Percentiles rank a stretch among this genome's conserved stretches.
Conservation (phyloP, 2,113 vertebrate species). For the Xiphophorus maculatus region DNA sequence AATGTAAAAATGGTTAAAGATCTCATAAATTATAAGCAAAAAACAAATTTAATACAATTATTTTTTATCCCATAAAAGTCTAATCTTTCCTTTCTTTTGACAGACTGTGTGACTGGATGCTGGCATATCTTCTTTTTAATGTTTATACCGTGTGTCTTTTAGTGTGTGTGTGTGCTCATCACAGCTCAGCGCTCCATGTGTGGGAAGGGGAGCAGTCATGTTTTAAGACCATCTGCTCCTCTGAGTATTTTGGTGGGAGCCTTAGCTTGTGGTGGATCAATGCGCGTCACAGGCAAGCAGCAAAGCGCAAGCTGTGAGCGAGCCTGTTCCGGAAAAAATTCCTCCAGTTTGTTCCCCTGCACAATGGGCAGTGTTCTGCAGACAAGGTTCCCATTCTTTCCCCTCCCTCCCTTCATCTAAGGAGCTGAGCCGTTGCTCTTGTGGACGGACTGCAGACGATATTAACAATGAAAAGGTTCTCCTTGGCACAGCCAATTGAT, state of each 20-base stretch:
- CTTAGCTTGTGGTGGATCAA: constrained; percentile 63
- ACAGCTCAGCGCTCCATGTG: constrained; percentile 51
- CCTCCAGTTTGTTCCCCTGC: constrained; percentile 58
- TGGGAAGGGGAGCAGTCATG: constrained; percentile 69
- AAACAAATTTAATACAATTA: background rate
- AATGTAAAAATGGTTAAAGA: background rate
- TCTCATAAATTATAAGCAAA: background rate
- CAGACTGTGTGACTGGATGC: constrained; percentile 58
- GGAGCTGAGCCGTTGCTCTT: constrained; percentile 23
- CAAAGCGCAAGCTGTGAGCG: constrained; percentile 77
- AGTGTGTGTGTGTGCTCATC: constrained; percentile 46
- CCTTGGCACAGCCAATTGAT: constrained; percentile 50
- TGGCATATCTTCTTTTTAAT: constrained; percentile 58
- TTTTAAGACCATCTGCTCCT: constrained; percentile 81
- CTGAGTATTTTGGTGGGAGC: constrained; percentile 74
- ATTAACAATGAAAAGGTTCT: constrained; percentile 64
- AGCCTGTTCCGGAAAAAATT: constrained; percentile 72
- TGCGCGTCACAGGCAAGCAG: constrained; percentile 67
- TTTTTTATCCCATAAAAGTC: constrained; percentile 15
- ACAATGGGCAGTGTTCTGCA: constrained; percentile 69
- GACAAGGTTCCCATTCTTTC: constrained; percentile 64
- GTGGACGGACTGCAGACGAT: constrained; percentile 40
- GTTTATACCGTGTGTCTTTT: constrained; percentile 41
- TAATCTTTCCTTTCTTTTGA: constrained; percentile 35
- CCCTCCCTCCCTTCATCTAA: background rate